Conservation (phyloP, 2,797 vertebrate species). For the Furcifer pardalis region DNA sequence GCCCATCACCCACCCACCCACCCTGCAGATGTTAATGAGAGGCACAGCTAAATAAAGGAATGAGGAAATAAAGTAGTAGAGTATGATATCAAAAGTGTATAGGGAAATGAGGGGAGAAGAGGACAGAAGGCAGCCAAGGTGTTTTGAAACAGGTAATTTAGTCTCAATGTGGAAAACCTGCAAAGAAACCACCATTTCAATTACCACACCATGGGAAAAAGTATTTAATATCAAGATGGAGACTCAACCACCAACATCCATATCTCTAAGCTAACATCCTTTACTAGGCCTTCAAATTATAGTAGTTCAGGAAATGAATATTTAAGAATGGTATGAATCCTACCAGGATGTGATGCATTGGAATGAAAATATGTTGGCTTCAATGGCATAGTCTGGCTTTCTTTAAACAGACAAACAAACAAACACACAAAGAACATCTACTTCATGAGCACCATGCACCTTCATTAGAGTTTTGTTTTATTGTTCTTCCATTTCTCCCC, state of each 20-base stretch:
- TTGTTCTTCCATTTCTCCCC: background rate
- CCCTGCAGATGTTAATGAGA: constrained; percentile 53
- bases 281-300: background rate
- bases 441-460: background rate
- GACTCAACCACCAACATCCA: fast-evolving
- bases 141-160: constrained; percentile 52
- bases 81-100: constrained; percentile 55
- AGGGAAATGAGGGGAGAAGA: constrained; percentile 38
- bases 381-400: background rate
- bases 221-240: background rate
- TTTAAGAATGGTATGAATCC: constrained; percentile 22
- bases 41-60: constrained; percentile 53
- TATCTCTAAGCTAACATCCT: background rate
- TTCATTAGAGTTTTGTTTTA: background rate
- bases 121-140: constrained; percentile 46
- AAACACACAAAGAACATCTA: background rate
- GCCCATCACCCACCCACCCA: constrained; percentile 27
- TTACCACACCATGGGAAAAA: background rate
- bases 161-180: constrained; percentile 18
- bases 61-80: constrained; percentile 39
- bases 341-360: constrained; percentile 52
- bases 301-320: fast-evolving
- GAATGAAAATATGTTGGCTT: constrained; percentile 60
- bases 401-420: background rate
- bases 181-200: constrained; percentile 33